These are phyloP conservation scores for Nomada hirtipes DNA, from an alignment of 2,888 invertebrate genomes.

Conservation along the genomic window DNA sequence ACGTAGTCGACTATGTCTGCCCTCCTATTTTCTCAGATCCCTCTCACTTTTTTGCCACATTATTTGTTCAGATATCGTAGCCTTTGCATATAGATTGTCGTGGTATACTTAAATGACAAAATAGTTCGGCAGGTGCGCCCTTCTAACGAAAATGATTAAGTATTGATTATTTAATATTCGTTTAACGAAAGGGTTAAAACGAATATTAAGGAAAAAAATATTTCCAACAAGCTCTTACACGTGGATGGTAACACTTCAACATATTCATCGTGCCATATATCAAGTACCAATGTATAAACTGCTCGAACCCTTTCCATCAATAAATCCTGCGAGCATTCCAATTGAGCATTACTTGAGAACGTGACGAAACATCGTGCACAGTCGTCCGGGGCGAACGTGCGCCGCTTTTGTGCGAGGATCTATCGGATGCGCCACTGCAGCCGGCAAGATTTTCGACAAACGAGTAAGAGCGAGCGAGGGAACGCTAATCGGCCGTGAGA, in stretches of 20 bases:
- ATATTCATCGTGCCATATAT: neutral
- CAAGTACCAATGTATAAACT: neutral
- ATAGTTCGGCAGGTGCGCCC: neutral
- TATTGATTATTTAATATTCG: no score
- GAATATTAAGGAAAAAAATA: no score
- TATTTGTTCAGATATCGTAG: neutral
- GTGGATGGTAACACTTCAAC: neutral
- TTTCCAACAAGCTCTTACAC: no score
- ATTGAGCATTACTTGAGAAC: neutral
- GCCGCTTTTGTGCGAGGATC: neutral
- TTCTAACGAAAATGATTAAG: neutral
- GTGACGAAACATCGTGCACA: constrained; percentile 14
- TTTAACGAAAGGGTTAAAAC: no score
- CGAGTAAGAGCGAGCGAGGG: neutral
- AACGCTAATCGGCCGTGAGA: constrained; percentile 63
- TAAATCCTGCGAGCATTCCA: neutral
- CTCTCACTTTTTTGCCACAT: neutral
- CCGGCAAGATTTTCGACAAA: constrained; percentile 48
- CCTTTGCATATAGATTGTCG: neutral
- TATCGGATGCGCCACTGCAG: constrained; percentile 18
- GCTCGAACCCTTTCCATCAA: neutral
- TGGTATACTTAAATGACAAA: no score
- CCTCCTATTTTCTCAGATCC: neutral
- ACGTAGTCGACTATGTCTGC: constrained; percentile 20
- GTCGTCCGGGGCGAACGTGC: neutral